phyloP scores from a whole-genome alignment of 2,888 invertebrate species.

The Cheilosia vulpina region DNA sequence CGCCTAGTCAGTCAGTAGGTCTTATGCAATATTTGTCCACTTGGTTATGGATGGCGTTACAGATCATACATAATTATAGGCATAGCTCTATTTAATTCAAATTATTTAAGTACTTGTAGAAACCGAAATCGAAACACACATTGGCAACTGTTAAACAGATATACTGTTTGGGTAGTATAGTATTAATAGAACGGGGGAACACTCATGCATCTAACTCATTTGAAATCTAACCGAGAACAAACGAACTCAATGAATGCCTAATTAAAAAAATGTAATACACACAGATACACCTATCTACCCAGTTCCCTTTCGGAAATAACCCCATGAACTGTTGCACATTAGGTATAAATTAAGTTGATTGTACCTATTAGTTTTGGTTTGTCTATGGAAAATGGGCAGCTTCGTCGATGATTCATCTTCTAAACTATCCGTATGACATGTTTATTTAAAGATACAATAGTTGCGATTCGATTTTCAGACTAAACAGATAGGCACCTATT shows the following conservation, averaged over 20 bases:
- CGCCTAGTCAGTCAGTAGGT: not conserved
- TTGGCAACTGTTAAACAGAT: not conserved
- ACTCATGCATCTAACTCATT: not conserved
- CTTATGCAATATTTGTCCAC: not conserved
- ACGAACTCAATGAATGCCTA: slow-evolving; percentile 2
- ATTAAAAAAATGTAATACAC: slow-evolving; percentile 16
- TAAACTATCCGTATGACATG: no score
- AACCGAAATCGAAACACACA: no score
- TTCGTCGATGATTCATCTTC: no score
- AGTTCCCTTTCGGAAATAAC: slow-evolving; percentile 8
- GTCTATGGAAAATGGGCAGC: no score
- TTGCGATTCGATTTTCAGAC: no score
- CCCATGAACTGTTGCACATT: slow-evolving; percentile 24
- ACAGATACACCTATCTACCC: no score
- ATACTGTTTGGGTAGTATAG: not conserved
- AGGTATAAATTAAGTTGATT: not conserved
- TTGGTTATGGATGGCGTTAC: not conserved
- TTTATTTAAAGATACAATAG: no score
- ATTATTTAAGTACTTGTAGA: no score
- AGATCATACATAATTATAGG: no score
- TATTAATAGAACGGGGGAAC: not conserved
- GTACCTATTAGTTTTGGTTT: no score
- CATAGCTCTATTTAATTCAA: no score
- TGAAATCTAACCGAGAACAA: not conserved
- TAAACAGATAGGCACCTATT: no score